Evolutionary conservation across 2,797 vertebrate species (phyloP), one percentile per base, ranked within the genome.

Genomic region (Enteromius anoplus): DNA sequence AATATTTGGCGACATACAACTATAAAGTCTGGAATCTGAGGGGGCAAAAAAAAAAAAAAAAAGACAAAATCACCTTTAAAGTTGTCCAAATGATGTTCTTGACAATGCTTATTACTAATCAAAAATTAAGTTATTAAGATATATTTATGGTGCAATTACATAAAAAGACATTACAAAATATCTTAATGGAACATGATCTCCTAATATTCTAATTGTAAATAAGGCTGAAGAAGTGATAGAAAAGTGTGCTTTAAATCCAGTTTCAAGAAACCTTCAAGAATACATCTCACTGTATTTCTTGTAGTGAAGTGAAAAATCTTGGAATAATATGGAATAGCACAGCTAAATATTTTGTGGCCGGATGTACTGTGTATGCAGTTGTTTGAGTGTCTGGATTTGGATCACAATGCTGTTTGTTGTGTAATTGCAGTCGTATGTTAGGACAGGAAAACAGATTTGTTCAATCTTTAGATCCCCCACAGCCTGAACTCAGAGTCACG

Each of bases 341-440:
- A 79, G 23, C 40, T 75, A 60, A 51, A 53, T 79, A 66, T 60
- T 79, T 47, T 60, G 34, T 53, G 78, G 42, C 34, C 62, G 69
- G 76, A 78, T 73, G 17, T 40, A 40, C 37, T 40, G 37, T 60
- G 62, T 85, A 71, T 21, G 40, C 79, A 55, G 19, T 45, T 68
- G 21, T 66, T 51, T 70, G 29, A 53, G 62, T 75, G 64, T 80
- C 26, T 80, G 70, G 65, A 65, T 26, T 34, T 84, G 80, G 49
- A 82, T 85, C 26, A 82, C 75, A 85, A 45, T 80, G 78, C 81
- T 84, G 75, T 58, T 82, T 82, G 81, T 85, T 81, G 82, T 83
- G 78, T 88, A 85, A 87, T 68, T 87, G 81, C 60, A 85, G 79
- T 86, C 71, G 47, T 86, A 73, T 86, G 85, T 85, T 82, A 66